Conservation (phyloP, 2,797 vertebrate genomes). For the Centroberyx gerrardi region DNA sequence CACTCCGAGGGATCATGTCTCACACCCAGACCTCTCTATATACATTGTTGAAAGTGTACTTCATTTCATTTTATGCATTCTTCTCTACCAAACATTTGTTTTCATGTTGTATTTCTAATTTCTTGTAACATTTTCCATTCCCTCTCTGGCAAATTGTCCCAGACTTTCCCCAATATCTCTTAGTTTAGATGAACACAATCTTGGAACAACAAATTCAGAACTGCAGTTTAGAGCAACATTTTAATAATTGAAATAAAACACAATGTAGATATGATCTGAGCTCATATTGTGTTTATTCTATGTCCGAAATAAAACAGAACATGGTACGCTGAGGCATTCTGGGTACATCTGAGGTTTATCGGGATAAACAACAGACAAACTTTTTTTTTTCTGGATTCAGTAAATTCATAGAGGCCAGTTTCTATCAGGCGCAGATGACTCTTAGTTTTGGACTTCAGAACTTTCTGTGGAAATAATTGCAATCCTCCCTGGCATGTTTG, state of each 20-base stretch:
- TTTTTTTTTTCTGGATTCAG: slow-evolving; percentile 13
- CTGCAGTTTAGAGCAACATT: background rate
- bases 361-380: slow-evolving; percentile 50
- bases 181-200: no score
- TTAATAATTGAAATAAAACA: slow-evolving; percentile 48
- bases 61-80: no score
- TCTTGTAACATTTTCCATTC: no score
- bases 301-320: slow-evolving; percentile 63
- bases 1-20: no score
- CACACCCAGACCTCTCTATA: no score
- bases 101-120: no score
- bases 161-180: no score
- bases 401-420: slow-evolving; percentile 11
- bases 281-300: slow-evolving; percentile 70
- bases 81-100: no score
- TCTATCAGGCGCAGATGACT: background rate
- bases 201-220: no score
- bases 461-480: slow-evolving; percentile 2
- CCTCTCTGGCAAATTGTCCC: no score
- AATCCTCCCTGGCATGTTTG: background rate
- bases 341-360: slow-evolving; percentile 59
- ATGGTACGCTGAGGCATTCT: slow-evolving; percentile 65
- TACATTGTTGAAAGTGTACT: no score
- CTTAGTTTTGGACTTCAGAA: background rate
- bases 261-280: slow-evolving; percentile 24